These are phyloP conservation scores for Drosophila trapezifrons DNA, from an alignment of 1,140 invertebrate genomes.

Conservation along the genomic window DNA sequence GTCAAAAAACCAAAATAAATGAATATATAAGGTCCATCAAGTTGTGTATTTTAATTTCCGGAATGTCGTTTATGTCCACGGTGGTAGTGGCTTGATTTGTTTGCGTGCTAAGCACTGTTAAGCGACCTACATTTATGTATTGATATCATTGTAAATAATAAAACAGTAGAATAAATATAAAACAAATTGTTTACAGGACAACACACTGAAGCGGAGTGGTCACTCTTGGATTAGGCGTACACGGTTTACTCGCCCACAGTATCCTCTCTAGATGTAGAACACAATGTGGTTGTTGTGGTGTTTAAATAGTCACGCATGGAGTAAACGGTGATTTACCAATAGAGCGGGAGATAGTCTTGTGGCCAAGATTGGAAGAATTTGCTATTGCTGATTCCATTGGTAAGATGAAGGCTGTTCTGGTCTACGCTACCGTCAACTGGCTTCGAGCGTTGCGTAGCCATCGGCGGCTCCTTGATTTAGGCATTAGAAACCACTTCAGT, in stretches of 20 bases:
- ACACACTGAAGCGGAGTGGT: conserved; percentile 11
- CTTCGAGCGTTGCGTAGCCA: conserved; percentile 39
- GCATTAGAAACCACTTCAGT: background rate
- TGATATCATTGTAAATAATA: conserved; percentile 10
- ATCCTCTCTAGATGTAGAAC: conserved; percentile 82
- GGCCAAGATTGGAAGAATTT: conserved; percentile 85
- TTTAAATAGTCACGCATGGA: conserved; percentile 94
- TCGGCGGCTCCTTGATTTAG: conserved; percentile 35
- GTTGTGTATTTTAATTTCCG: conserved; percentile 76
- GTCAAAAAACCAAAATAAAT: too few relatives aligned
- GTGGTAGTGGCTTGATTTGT: conserved; percentile 78
- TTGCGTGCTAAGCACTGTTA: conserved; percentile 83
- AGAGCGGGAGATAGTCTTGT: conserved; percentile 87
- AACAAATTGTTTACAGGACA: conserved; percentile 1
- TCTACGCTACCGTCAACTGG: conserved; percentile 50
- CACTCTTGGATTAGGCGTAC: background rate
- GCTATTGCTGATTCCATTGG: conserved; percentile 68
- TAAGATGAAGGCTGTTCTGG: conserved; percentile 38
- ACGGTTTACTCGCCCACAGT: conserved; percentile 75
- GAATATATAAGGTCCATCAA: too few relatives aligned
- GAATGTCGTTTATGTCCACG: conserved; percentile 78
- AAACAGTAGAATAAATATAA: conserved; percentile 1
- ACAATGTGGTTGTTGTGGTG: conserved; percentile 80
- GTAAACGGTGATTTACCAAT: conserved; percentile 96
- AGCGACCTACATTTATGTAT: conserved; percentile 64